Evolutionary conservation across 2,797 vertebrate genomes (phyloP), one percentile per base, ranked within the genome.

Genomic region (Bradypodion ventrale): DNA sequence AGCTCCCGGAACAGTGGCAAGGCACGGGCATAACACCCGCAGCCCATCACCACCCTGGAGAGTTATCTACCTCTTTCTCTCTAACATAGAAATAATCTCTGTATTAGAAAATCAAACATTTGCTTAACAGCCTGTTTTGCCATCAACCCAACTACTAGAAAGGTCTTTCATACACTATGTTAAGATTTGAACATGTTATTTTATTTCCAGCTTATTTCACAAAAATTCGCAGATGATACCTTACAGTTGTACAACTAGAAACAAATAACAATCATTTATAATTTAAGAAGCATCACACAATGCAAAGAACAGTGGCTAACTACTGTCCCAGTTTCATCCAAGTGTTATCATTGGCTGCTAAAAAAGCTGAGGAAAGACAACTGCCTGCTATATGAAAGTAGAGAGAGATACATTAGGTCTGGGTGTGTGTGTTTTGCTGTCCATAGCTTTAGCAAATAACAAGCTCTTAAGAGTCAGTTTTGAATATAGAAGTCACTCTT

Each of bases 401-500:
- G 2, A 56, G 3, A 7, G 27, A 87, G 79, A 81, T 68, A 74
- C 1, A 59, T 29, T 15, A 40, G 10, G 13, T 0, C 66, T 37
- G 1, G 78, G 85, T 83, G 49, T 44, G 49, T 44, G 4, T 16
- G 1, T 59, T 86, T 13, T 83, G 37, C 62, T 68, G 73, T 16
- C 1, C 49, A 23, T 49, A 85, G 60, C 46, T 87, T 88, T 87
- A 85, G 21, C 52, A 72, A 60, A 52, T 73, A 65, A 25, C 42
- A 78, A 63, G 32, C 42, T 46, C 72, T 59, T 37, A 40, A 83
- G 49, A 27, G 66, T 37, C 12, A 44, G 7, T 25, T 76, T 83
- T 76, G 70, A 60, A 60, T 60, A 27, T 46, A 73, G 27, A 69
- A 27, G 16, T 7, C 1, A 2, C 29, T 21, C 27, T 16, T 46